Conservation (phyloP, 2,888 invertebrate species). For the Esperia sulphurella region DNA sequence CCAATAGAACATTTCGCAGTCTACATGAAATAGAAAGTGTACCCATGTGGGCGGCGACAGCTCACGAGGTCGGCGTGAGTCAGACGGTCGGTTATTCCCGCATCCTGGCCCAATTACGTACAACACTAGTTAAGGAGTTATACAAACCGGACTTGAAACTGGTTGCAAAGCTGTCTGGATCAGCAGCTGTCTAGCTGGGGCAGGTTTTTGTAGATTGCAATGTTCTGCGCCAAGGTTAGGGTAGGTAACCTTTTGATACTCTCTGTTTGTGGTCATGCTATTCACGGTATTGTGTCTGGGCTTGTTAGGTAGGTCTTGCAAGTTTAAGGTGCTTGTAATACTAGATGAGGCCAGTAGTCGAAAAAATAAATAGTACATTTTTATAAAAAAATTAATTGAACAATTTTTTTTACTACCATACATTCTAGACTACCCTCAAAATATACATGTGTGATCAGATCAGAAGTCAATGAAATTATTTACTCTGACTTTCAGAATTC, state of each 20-base stretch:
- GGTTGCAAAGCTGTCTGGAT: conserved; percentile 8
- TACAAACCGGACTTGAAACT: conserved; percentile 8
- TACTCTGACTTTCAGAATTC: too few relatives aligned
- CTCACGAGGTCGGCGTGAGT: conserved; percentile 50
- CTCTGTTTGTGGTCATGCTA: too few relatives aligned
- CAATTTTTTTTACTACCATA: too few relatives aligned
- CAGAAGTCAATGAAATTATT: too few relatives aligned
- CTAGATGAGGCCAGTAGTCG: too few relatives aligned
- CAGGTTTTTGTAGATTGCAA: conserved; percentile 2
- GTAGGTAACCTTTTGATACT: neutral
- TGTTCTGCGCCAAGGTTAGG: neutral
- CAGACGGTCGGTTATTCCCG: conserved; percentile 69
- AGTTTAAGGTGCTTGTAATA: too few relatives aligned
- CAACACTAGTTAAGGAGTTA: conserved; percentile 10
- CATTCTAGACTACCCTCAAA: too few relatives aligned
- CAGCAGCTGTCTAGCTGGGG: conserved; percentile 10
- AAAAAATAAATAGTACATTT: too few relatives aligned
- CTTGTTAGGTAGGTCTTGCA: too few relatives aligned
- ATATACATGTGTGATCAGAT: too few relatives aligned
- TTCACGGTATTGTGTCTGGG: too few relatives aligned
- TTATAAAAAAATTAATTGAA: too few relatives aligned
- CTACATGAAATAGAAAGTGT: conserved; percentile 11
- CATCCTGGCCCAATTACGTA: conserved; percentile 61
- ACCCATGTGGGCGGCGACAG: conserved; percentile 30
- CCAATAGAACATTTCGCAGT: neutral